Evolutionary conservation across 2,797 vertebrate species (phyloP), one percentile per base, ranked within the genome.

Genomic region (Danio albolineatus): DNA sequence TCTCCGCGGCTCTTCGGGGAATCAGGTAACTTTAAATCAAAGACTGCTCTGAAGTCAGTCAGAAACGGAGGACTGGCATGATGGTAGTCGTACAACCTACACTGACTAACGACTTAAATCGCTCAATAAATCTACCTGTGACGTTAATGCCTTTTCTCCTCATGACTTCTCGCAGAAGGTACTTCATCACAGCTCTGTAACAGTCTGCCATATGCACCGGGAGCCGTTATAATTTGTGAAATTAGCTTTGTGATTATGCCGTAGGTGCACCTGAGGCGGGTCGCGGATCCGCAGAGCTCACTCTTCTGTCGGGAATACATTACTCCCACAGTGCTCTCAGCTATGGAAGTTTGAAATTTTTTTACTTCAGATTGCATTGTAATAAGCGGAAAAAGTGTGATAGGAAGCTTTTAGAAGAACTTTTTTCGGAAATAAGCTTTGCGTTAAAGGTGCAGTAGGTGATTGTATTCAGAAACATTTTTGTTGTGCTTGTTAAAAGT

Each of bases 131-230:
- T 67, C 64, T 48, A 57, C 53, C 64, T 38, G 53, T 59, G 53
- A 77, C 73, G 16, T 67, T 77, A 66, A 67, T 77, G 43, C 39
- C 51, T 53, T 76, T 19, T 76, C 73, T 76, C 60, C 38, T 75
- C 48, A 67, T 56, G 71, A 73, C 49, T 67, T 64, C 17, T 54
- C 16, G n/a, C 56, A 49, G 39, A 80, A 59, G 17, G 62, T 61
- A 79, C 65, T 67, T 78, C 64, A 84, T 76, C 76, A 76, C 57
- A 61, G 13, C 61, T 69, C 43, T 13, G 67, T 73, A 80, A 56
- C 51, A 6, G 6, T 71, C 59, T 79, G 39, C 72, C 66, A 76
- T 83, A 62, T 64, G 54, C 60, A 72, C 66, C 73, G 38, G 12
- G 53, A 70, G 46, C 62, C 43, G 16, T 73, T 75, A 81, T 71